Evolutionary conservation across 2,888 invertebrate species (phyloP).

Genomic region (Diaprepes abbreviatus): DNA sequence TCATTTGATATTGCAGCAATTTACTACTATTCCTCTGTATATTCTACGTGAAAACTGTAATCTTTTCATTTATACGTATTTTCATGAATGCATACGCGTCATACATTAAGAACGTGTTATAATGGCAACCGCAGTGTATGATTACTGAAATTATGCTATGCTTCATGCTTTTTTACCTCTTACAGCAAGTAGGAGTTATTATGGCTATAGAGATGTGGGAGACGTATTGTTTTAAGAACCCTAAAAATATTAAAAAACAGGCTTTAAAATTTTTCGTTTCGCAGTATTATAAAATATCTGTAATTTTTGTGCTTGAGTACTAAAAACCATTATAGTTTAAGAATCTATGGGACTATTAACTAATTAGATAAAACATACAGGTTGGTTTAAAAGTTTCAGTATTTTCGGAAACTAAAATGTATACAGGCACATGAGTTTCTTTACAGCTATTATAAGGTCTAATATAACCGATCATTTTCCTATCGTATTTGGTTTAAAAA

Average conservation of each 20-base stretch:
- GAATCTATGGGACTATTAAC: too few relatives aligned
- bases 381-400: too few relatives aligned
- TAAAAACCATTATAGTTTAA: too few relatives aligned
- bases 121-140: conserved; percentile 5
- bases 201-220: background rate
- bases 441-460: too few relatives aligned
- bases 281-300: too few relatives aligned
- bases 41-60: background rate
- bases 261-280: background rate
- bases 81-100: background rate
- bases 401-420: too few relatives aligned
- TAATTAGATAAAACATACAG: too few relatives aligned
- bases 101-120: background rate
- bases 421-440: too few relatives aligned
- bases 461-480: too few relatives aligned
- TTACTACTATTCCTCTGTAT: background rate
- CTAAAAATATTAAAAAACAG: background rate
- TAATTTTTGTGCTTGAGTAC: too few relatives aligned
- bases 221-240: background rate
- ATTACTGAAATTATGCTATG: conserved; percentile 3
- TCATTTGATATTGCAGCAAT: too few relatives aligned
- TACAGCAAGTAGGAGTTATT: background rate
- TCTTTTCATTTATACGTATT: background rate
- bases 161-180: conserved; percentile 8
- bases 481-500: too few relatives aligned